Evolutionary conservation across 2,797 vertebrate species (phyloP).

Genomic region (Anableps anableps): DNA sequence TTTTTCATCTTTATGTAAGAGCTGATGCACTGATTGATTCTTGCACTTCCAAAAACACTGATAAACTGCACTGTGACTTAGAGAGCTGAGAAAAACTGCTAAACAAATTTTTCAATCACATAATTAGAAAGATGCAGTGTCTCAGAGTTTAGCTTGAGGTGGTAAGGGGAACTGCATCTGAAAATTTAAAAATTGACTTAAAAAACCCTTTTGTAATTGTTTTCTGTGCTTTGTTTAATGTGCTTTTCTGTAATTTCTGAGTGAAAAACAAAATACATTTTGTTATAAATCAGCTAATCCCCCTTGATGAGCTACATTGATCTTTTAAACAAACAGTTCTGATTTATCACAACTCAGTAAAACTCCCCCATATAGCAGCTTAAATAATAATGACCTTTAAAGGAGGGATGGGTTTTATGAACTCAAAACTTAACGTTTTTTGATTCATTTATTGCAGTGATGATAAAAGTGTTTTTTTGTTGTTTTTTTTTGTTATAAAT

Average conservation of each 20-base stretch:
- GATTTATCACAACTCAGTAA: background rate
- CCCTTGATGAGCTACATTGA: background rate
- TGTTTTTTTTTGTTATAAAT: background rate
- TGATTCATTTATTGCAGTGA: background rate
- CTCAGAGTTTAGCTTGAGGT: background rate
- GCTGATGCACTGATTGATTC: background rate
- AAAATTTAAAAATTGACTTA: background rate
- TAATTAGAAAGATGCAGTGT: background rate
- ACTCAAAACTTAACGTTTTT: background rate
- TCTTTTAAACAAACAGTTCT: background rate
- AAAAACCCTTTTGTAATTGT: background rate
- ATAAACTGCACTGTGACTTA: background rate
- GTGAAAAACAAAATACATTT: background rate
- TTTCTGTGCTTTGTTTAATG: background rate
- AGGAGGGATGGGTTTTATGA: background rate
- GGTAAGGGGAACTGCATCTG: background rate
- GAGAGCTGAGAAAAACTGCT: background rate
- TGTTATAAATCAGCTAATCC: background rate
- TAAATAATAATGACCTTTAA: background rate
- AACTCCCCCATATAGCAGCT: background rate
- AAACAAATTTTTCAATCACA: background rate
- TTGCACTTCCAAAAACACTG: background rate
- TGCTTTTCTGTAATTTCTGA: no score
- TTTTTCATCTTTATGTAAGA: background rate
- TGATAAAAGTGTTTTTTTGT: background rate